Evolutionary conservation across 2,888 invertebrate species (phyloP).

Genomic region (Plebejus anna): DNA sequence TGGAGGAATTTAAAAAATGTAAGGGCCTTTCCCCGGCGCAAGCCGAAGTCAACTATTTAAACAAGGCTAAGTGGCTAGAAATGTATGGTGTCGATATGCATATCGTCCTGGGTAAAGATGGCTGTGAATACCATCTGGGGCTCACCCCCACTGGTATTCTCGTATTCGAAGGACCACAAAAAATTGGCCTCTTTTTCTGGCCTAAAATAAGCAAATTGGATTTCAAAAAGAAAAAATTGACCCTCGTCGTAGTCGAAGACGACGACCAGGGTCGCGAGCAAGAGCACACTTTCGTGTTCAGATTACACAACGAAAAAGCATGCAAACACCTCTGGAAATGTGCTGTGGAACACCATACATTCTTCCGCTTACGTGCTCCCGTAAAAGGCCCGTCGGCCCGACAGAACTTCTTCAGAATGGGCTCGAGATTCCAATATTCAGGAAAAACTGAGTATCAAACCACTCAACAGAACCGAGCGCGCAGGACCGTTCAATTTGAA

Average conservation of each 20-base stretch:
- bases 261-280: conserved; percentile 98
- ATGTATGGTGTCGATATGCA: conserved; percentile 99
- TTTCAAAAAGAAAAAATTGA: conserved; percentile 98
- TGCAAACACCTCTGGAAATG: conserved; percentile 99
- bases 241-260: conserved; percentile 98
- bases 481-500: conserved; percentile 97
- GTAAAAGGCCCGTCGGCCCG: conserved; percentile 93
- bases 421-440: conserved; percentile 95
- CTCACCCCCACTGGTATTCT: conserved; percentile 98
- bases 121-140: conserved; percentile 96
- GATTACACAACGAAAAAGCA: conserved; percentile 96
- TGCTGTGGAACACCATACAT: conserved; percentile 99
- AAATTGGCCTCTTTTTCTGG: conserved; percentile 99
- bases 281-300: conserved; percentile 99
- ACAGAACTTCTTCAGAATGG: conserved; percentile 99
- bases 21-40: conserved; percentile 95
- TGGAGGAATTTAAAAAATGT: conserved; percentile 94
- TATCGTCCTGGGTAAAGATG: conserved; percentile 97
- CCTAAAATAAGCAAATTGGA: conserved; percentile 98
- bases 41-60: conserved; percentile 96
- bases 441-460: conserved; percentile 99
- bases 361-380: conserved; percentile 95
- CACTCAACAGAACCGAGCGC: conserved; percentile 92
- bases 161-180: conserved; percentile 97
- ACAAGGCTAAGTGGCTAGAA: conserved; percentile 98